A percentile compares a stretch with the other conserved stretches of the same genome.
phyloP scores from a whole-genome alignment of 2,888 invertebrate species.

The Oligia latruncula region DNA sequence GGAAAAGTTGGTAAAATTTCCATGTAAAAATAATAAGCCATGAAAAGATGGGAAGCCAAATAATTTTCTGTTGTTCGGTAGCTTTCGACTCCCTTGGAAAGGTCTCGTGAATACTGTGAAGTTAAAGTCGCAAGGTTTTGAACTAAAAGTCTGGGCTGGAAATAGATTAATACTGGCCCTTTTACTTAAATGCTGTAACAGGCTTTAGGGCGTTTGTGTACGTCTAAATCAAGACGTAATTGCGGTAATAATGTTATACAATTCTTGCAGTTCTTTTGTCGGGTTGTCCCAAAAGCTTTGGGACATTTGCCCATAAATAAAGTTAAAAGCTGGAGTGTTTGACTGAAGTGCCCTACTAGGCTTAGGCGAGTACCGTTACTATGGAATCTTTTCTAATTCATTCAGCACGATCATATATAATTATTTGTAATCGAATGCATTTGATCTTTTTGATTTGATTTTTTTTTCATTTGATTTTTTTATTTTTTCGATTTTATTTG shows the following conservation, averaged over 20 bases:
- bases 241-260: background rate
- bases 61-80: background rate
- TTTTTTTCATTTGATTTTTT: too few relatives aligned
- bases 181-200: slow-evolving; percentile 27
- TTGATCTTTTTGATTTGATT: too few relatives aligned
- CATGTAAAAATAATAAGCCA: slow-evolving; percentile 50
- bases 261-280: background rate
- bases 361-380: too few relatives aligned
- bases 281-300: slow-evolving; percentile 1
- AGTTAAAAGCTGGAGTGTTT: background rate
- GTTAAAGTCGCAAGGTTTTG: slow-evolving; percentile 2
- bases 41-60: slow-evolving; percentile 33
- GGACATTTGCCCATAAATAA: background rate
- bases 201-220: slow-evolving; percentile 9
- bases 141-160: slow-evolving; percentile 31
- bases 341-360: accelerated
- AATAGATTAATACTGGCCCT: slow-evolving; percentile 32
- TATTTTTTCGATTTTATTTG: too few relatives aligned
- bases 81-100: background rate
- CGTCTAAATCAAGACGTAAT: background rate
- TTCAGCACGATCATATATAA: background rate
- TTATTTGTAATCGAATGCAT: too few relatives aligned
- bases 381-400: background rate
- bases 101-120: slow-evolving; percentile 36
- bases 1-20: slow-evolving; percentile 20